Evolutionary conservation across 1,140 invertebrate species (phyloP).

Genomic region (Tachypleus tridentatus): DNA sequence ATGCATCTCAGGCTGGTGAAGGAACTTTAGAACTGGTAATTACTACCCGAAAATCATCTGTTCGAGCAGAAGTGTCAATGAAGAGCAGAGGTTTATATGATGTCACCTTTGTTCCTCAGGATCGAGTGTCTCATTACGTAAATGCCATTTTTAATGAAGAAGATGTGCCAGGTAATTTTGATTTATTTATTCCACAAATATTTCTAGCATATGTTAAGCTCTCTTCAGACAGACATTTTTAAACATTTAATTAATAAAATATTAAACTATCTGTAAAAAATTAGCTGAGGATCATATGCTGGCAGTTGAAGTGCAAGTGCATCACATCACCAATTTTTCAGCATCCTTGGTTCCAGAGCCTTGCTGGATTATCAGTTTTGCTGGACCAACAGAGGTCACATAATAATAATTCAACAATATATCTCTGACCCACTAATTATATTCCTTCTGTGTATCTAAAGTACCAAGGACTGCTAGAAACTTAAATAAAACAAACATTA

Average conservation of each 20-base stretch:
- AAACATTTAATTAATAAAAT: not conserved
- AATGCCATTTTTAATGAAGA: slow-evolving; percentile 96
- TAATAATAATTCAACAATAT: no score
- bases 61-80: slow-evolving; percentile 56
- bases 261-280: not conserved
- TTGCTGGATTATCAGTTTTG: not conserved
- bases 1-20: slow-evolving; percentile 89
- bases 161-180: slow-evolving; percentile 53
- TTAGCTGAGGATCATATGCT: not conserved
- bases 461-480: no score
- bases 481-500: no score
- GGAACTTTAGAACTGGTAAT: slow-evolving; percentile 90
- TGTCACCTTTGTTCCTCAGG: slow-evolving; percentile 89
- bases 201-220: no score
- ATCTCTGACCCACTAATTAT: no score
- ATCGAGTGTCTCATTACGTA: slow-evolving; percentile 77
- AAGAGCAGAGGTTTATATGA: slow-evolving; percentile 86
- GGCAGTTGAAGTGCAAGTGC: not conserved
- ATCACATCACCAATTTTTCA: not conserved
- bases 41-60: slow-evolving; percentile 64
- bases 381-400: no score
- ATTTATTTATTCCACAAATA: not conserved
- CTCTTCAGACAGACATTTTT: no score
- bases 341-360: not conserved
- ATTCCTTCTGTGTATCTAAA: no score